A percentile compares a stretch with the other conserved stretches of the same genome.
Conservation (phyloP, 2,888 invertebrate species). For the Hedya salicella region DNA sequence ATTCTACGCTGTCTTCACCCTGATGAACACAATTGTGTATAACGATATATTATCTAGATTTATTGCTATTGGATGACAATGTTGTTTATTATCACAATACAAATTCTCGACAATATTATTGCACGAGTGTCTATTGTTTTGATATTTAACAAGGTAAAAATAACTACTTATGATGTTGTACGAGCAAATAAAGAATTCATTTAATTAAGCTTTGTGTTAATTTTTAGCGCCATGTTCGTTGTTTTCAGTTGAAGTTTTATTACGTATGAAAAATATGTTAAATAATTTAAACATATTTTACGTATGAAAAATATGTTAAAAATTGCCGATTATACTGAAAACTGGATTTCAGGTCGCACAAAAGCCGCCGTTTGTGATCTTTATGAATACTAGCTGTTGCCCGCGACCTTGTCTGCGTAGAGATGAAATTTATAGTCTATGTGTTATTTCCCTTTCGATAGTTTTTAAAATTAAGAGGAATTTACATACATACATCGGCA, state of each 20-base stretch:
- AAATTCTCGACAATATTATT: not conserved
- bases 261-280: constrained; percentile 27
- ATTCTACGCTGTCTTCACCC: constrained; percentile 98
- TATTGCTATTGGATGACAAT: not conserved
- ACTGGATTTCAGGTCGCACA: not conserved
- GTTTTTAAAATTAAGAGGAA: no score
- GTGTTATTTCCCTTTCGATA: no score
- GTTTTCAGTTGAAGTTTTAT: not conserved
- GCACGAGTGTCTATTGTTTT: not conserved
- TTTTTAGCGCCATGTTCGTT: constrained; percentile 8
- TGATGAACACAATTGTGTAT: constrained; percentile 63
- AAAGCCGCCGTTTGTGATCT: constrained; percentile 2
- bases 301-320: not conserved
- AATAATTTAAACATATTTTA: constrained; percentile 25
- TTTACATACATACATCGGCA: no score
- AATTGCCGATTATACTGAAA: not conserved
- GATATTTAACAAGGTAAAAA: not conserved
- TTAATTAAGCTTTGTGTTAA: not conserved
- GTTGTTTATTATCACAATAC: not conserved
- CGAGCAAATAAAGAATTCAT: not conserved
- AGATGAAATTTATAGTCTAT: no score
- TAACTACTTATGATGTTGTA: not conserved
- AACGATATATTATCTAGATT: not conserved
- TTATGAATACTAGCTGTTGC: no score
- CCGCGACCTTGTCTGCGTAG: no score